A percentile compares a stretch with the other conserved stretches of the same genome.
Conservation (phyloP, 2,888 invertebrate species). For the Onthophagus sagittarius region DNA sequence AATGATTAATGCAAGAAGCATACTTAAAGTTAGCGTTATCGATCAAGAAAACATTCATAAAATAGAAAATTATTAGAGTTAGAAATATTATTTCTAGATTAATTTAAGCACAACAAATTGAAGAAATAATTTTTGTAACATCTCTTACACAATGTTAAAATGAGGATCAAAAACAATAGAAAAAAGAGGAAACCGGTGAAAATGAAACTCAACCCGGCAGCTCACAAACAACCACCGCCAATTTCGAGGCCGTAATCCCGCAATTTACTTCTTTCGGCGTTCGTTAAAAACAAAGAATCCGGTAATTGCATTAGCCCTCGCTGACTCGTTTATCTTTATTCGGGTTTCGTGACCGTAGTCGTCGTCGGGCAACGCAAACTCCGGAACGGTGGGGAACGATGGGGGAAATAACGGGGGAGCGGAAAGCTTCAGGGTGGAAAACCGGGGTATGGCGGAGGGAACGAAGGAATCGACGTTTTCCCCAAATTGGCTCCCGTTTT, state of each 20-base stretch:
- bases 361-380: background rate
- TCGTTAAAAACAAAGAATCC: background rate
- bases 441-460: background rate
- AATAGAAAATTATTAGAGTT: no score
- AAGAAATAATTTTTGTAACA: no score
- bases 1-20: no score
- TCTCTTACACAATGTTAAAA: background rate
- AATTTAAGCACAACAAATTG: no score
- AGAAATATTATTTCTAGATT: no score
- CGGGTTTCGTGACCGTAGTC: background rate
- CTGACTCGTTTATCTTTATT: background rate
- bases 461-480: conserved; percentile 25
- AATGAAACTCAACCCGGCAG: background rate
- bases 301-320: background rate
- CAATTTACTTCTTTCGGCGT: background rate
- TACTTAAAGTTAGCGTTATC: no score
- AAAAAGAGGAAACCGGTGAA: background rate
- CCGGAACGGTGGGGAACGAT: background rate
- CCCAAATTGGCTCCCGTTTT: conserved; percentile 41
- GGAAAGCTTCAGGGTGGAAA: background rate
- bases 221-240: background rate
- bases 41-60: no score
- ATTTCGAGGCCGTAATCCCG: background rate
- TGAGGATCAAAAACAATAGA: background rate
- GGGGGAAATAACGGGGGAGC: background rate